A percentile compares a stretch with the other conserved stretches of the same genome.
Conservation (phyloP, 2,797 vertebrate genomes). For the Carduelis carduelis region DNA sequence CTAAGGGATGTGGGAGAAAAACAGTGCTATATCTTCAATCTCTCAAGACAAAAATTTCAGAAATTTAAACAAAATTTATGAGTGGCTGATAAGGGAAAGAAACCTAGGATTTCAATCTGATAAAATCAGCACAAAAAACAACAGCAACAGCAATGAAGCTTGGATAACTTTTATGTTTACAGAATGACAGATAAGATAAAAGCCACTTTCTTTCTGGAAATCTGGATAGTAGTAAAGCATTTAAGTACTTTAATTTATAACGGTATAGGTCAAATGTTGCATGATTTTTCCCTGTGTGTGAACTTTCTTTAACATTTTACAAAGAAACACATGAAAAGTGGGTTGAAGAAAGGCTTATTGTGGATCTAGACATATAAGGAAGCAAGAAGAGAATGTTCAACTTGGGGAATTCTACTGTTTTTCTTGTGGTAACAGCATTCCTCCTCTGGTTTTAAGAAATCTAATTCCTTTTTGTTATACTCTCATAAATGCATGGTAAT, state of each 20-base stretch:
- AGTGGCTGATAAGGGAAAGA: neutral
- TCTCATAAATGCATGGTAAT: neutral
- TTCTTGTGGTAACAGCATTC: neutral
- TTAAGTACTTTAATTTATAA: neutral
- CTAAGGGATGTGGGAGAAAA: neutral
- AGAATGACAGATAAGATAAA: neutral
- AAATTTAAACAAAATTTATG: neutral
- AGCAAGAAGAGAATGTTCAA: neutral
- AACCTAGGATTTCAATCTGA: neutral
- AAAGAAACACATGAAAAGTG: neutral
- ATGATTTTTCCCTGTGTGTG: rapidly evolving
- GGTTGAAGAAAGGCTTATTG: neutral
- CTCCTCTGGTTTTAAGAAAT: neutral
- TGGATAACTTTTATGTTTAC: neutral
- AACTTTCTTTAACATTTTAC: neutral
- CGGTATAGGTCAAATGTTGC: neutral
- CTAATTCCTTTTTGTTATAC: neutral
- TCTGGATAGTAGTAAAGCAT: neutral
- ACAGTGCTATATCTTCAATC: neutral
- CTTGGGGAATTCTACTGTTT: neutral
- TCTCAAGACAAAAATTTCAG: neutral
- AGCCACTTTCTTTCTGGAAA: neutral
- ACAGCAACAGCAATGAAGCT: neutral
- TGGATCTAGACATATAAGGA: neutral
- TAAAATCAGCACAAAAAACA: neutral